Evolutionary conservation across 1,140 invertebrate species (phyloP), one percentile per base, ranked within the genome.

Genomic region (Goniozus legneri): DNA sequence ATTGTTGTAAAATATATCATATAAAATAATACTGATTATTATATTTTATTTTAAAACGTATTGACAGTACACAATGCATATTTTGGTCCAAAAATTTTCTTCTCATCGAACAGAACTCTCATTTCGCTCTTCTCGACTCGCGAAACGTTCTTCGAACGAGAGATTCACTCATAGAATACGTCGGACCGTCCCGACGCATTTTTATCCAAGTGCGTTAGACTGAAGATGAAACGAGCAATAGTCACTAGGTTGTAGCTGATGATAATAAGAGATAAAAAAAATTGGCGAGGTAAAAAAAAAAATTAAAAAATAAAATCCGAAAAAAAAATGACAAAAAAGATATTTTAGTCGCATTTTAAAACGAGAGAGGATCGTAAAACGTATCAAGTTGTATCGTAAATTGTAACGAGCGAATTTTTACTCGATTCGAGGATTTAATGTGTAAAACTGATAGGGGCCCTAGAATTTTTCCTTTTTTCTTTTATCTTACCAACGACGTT

Each of bases 211-310:
- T 45, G 52, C 48, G 47, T 50, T 48, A 56, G 53, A 59, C 50
- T 59, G 57, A 60, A 47, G 37, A 42, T n/a, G n/a, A 59, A 50
- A 40, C 34, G 47, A 60, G 58, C 57, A 59, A 60, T 60, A 60
- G 18, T 18, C 20, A 6, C 7, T 7, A n/a, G n/a, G n/a, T n/a
- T n/a, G n/a, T n/a, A n/a, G n/a, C n/a, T n/a, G n/a, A n/a, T n/a
- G n/a, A n/a, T n/a, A n/a, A n/a, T n/a, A n/a, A n/a, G 8, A 18
- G 7, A 8, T 35, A 7, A 35, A 27, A 27, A 27, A 27, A 7
- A 27, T 27, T 27, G 24, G n/a, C 24, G 12, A 6, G n/a, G n/a
- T 27, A 27, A 7, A 12, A 27, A 27, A 27, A 27, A 27, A 7
- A 12, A 27, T 27, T 6, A 7, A 27, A 7, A 27, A 27, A 27